These are phyloP conservation scores for Eulimnadia texana DNA, from an alignment of 1,140 invertebrate species.

Conservation along the genomic window DNA sequence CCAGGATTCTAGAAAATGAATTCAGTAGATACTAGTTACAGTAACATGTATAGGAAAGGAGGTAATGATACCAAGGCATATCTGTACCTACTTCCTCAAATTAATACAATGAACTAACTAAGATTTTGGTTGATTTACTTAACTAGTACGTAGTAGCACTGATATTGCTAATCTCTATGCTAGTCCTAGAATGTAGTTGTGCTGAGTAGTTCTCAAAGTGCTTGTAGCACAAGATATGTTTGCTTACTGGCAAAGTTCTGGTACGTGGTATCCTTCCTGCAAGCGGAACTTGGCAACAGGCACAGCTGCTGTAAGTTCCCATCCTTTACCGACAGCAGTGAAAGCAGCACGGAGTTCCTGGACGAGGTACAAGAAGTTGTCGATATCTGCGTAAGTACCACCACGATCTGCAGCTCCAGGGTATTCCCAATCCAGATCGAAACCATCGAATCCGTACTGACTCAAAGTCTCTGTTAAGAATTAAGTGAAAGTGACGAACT, in stretches of 20 bases:
- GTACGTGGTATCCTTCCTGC: constrained; percentile 75
- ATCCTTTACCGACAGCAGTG: constrained; percentile 50
- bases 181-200: too few species aligned
- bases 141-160: too few species aligned
- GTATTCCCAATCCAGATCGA: constrained; percentile 76
- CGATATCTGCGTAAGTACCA: constrained; percentile 68
- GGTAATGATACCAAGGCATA: too few species aligned
- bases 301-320: constrained; percentile 76
- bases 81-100: too few species aligned
- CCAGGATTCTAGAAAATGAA: constrained; percentile 30
- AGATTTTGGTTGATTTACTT: too few species aligned
- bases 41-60: too few species aligned
- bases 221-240: too few species aligned
- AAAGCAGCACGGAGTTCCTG: constrained; percentile 65
- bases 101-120: too few species aligned
- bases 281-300: constrained; percentile 67
- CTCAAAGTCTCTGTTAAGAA: too few species aligned
- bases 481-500: too few species aligned
- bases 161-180: too few species aligned
- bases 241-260: constrained; percentile 66
- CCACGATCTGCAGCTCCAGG: constrained; percentile 69
- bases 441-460: constrained; percentile 61
- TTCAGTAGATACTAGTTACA: neutral
- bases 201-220: too few species aligned
- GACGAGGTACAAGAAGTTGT: constrained; percentile 45